A percentile compares a stretch with the other conserved stretches of the same genome.
Conservation (phyloP, 2,888 invertebrate species). For the Morinoia aosen region DNA sequence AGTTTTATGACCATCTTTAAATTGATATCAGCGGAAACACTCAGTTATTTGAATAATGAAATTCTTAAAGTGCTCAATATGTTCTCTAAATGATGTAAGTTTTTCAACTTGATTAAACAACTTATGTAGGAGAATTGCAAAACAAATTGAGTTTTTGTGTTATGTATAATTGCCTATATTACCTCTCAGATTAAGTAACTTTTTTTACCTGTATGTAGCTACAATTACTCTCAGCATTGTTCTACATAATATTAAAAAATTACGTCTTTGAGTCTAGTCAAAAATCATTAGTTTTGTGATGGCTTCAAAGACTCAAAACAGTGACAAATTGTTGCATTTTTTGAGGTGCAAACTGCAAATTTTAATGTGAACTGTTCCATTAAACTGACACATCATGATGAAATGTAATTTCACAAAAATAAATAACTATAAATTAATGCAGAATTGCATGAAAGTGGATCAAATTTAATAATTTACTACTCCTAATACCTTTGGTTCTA, state of each 20-base stretch:
- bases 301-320: too few relatives aligned
- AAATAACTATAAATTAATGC: too few relatives aligned
- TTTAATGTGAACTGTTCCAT: neutral
- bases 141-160: neutral
- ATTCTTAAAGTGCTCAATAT: neutral
- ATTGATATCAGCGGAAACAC: too few relatives aligned
- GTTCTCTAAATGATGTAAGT: neutral
- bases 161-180: neutral
- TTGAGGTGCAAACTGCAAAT: neutral
- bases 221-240: neutral
- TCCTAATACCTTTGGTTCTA: neutral
- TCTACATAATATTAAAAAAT: too few relatives aligned
- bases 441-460: neutral
- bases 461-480: neutral
- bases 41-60: neutral
- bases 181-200: neutral
- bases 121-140: neutral
- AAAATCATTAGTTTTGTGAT: neutral
- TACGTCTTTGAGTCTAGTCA: neutral
- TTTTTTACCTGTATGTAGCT: neutral
- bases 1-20: too few relatives aligned
- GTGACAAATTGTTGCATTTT: neutral
- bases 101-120: neutral
- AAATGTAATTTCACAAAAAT: neutral
- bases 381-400: neutral